A percentile compares a stretch with the other conserved stretches of the same genome.
These are phyloP conservation scores for Drosophila truncata DNA, from an alignment of 1,140 invertebrate species.

Conservation along the genomic window DNA sequence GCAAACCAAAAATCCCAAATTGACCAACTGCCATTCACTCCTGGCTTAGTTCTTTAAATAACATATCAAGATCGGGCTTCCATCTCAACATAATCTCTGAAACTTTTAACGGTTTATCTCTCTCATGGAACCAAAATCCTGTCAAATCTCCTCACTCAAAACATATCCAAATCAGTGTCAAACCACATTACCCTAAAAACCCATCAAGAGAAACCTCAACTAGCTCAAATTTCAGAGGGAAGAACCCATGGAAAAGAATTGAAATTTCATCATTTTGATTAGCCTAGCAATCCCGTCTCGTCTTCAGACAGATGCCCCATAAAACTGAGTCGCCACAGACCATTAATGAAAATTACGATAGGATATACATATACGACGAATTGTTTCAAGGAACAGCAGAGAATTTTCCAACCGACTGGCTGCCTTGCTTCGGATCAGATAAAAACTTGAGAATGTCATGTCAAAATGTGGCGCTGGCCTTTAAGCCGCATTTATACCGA, in stretches of 20 bases:
- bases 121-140: constrained; percentile 27
- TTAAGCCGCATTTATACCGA: constrained; percentile 48
- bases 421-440: constrained; percentile 71
- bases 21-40: background rate
- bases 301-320: constrained; percentile 60
- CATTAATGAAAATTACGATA: constrained; percentile 76
- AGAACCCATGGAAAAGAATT: constrained; percentile 39
- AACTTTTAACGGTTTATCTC: constrained; percentile 29
- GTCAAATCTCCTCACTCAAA: constrained; percentile 51
- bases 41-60: background rate
- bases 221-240: constrained; percentile 67
- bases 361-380: constrained; percentile 39
- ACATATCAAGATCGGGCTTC: constrained; percentile 11
- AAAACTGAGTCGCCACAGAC: constrained; percentile 51
- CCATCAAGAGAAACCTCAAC: constrained; percentile 35
- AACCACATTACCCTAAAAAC: constrained; percentile 58
- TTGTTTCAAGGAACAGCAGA: constrained; percentile 31
- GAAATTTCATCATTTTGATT: constrained; percentile 80
- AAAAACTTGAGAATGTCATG: constrained; percentile 73
- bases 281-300: constrained; percentile 39
- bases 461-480: constrained; percentile 74
- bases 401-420: constrained; percentile 76
- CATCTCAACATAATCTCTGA: constrained; percentile 2
- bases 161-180: constrained; percentile 67
- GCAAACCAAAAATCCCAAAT: background rate